Conservation (phyloP, 2,113 vertebrate genomes). For the Melanotaenia duboulayi region DNA sequence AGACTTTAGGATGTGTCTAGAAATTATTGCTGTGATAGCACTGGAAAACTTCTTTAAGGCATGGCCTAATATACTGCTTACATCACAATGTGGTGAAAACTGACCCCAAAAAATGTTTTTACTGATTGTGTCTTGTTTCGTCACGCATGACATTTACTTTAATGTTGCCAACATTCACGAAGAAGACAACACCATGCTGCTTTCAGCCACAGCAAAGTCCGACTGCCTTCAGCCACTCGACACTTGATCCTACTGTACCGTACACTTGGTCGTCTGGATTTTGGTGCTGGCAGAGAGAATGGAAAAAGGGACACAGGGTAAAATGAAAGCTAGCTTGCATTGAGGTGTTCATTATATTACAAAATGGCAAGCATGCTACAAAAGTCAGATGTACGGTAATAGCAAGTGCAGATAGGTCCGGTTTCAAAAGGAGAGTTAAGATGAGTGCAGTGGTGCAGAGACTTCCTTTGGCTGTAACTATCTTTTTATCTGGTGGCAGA, state of each 20-base stretch:
- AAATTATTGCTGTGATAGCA: neutral
- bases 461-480: conserved; percentile 6
- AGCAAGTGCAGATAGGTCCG: conserved; percentile 5
- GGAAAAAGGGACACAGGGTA: conserved; percentile 70
- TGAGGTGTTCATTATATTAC: conserved; percentile 55
- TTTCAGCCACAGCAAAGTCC: conserved; percentile 46
- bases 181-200: conserved; percentile 49
- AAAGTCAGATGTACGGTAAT: conserved; percentile 37
- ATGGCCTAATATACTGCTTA: neutral
- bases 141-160: conserved; percentile 61
- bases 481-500: conserved; percentile 1
- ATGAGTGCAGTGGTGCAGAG: neutral
- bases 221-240: conserved; percentile 56
- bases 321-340: conserved; percentile 46
- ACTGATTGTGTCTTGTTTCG: conserved; percentile 37
- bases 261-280: conserved; percentile 65
- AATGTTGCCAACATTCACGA: conserved; percentile 55
- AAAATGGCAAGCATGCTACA: conserved; percentile 38
- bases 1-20: neutral
- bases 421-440: conserved; percentile 31
- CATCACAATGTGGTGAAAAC: conserved; percentile 45
- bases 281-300: conserved; percentile 70
- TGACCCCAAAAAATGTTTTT: conserved; percentile 50
- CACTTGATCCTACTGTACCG: conserved; percentile 73
- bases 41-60: neutral